Evolutionary conservation across 2,888 invertebrate genomes (phyloP), one percentile per base, ranked within the genome.

Genomic region (Globia sparganii): DNA sequence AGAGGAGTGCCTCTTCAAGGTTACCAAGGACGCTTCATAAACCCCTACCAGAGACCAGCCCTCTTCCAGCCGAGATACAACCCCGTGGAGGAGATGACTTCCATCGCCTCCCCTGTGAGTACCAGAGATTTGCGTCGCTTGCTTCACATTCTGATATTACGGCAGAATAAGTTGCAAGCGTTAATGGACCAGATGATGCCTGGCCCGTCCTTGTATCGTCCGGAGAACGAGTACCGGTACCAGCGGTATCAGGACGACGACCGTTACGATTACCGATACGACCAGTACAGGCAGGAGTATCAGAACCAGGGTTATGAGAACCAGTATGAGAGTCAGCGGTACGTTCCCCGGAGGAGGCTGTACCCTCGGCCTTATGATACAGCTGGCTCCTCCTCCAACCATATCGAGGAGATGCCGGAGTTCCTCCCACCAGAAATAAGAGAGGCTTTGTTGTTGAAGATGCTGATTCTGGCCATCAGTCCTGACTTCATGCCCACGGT

Each of bases 381-480:
- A 0, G 93, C 94, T 69, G 92, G 95, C 31, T 92, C 95, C 49
- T 93, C 94, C 40, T 93, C 96, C 5, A 96, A 97, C 78, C 93
- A 94, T 40, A 91, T 95, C 28, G 96, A 97, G 59, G 97, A 97
- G 43, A 89, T 92, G 78, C 97, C 97, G 13, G 97, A 97, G 84
- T 97, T 97, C 86, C 92, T 98, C 31, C 98, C 98, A 25, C 97
- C 97, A 0, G 97, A 98, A 77, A 97, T 98, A 31, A 95, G 98
- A 77, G 98, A 98, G 91, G 98, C 98, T 90, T 93, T 98, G 58
- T 93, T 98, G 15, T 91, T 98, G 88, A 97, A 98, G 89, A 98
- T 98, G 98, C 93, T 98, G 49, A 97, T 98, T 90, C 91, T 98
- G 77, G 98, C 98, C 0, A 97, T 98, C 84, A 97, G 97, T 91